Percentiles rank a stretch among this genome's conserved stretches.
phyloP scores from a whole-genome alignment of 1,140 invertebrate species.

The Drosophila trapezifrons region DNA sequence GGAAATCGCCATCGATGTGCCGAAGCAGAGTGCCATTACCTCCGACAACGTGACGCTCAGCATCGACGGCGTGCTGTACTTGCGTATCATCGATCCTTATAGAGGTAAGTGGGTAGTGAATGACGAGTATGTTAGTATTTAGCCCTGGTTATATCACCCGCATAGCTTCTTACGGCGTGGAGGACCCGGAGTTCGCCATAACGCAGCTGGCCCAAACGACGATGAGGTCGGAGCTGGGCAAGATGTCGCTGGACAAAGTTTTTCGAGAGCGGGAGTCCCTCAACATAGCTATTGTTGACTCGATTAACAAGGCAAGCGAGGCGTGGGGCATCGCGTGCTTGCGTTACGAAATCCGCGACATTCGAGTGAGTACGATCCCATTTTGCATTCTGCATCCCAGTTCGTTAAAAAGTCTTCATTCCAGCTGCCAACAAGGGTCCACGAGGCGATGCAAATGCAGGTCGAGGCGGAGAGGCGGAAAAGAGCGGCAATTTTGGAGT shows the following conservation, averaged over 20 bases:
- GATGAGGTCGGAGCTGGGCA: constrained; percentile 99
- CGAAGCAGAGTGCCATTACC: constrained; percentile 99
- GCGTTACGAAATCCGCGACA: constrained; percentile 95
- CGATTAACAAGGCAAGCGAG: constrained; percentile 98
- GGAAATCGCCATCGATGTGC: constrained; percentile 99
- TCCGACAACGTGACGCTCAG: constrained; percentile 98
- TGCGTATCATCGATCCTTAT: constrained; percentile 97
- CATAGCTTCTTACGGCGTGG: constrained; percentile 97
- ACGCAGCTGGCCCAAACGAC: constrained; percentile 99
- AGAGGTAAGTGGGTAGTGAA: constrained; percentile 53
- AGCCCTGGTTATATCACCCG: constrained; percentile 26
- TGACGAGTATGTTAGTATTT: not conserved
- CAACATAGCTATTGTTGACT: constrained; percentile 97
- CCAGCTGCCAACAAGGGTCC: constrained; percentile 93
- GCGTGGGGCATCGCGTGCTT: constrained; percentile 99
- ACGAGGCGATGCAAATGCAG: constrained; percentile 99
- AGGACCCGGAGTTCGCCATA: constrained; percentile 99
- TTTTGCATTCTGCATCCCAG: not conserved
- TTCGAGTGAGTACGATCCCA: constrained; percentile 87
- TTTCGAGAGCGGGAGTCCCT: constrained; percentile 98
- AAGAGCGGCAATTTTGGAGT: constrained; percentile 97
- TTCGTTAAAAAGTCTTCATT: not conserved
- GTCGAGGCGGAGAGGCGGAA: constrained; percentile 99
- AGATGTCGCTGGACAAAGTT: constrained; percentile 98
- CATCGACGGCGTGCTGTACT: constrained; percentile 98